Evolutionary conservation across 2,797 vertebrate species (phyloP), one percentile per base, ranked within the genome.

Genomic region (Amblyopsis hoosieri): DNA sequence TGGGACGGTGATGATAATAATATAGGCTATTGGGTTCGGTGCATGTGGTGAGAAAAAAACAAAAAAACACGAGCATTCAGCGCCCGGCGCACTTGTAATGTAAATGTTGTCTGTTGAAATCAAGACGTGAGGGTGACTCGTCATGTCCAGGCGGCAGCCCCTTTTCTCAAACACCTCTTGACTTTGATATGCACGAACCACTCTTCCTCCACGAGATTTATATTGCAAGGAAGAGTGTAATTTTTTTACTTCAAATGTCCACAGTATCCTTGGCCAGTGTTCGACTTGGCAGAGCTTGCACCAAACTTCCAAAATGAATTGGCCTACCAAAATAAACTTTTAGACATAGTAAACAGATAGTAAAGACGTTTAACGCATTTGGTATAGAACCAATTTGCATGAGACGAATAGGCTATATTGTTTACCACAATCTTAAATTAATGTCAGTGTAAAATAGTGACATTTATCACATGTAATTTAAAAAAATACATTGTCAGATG

Each of bases 171-270:
- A 93, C 94, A 94, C 94, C 92, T 93, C 77, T 10, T 89, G 45
- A 90, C 95, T 97, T 97, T 97, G 96, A 97, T 96, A 95, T 96
- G 94, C 94, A 93, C 64, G 82, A 88, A 59, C 55, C 84, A 83
- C 87, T 87, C 90, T 94, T 94, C 91, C 93, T 94, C 89, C 93
- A 85, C 71, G 55, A 83, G 87, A 90, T 87, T 94, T 95, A 91
- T 94, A 93, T 92, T 93, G 82, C 93, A 84, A 86, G 91, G 94
- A 94, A 92, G 87, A 91, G 92, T 91, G 91, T 9, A 86, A 68
- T 67, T 87, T 91, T 94, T 94, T 95, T 92, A 94, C 95, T 94
- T 90, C 88, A 92, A 86, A 49, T 5, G 56, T 66, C 61, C 62
- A 62, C 53, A 68, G 55, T 53, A 45, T 1, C n/a, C 12, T 54